Evolutionary conservation across 1,140 invertebrate species (phyloP).

Genomic region (Monochamus saltuarius): DNA sequence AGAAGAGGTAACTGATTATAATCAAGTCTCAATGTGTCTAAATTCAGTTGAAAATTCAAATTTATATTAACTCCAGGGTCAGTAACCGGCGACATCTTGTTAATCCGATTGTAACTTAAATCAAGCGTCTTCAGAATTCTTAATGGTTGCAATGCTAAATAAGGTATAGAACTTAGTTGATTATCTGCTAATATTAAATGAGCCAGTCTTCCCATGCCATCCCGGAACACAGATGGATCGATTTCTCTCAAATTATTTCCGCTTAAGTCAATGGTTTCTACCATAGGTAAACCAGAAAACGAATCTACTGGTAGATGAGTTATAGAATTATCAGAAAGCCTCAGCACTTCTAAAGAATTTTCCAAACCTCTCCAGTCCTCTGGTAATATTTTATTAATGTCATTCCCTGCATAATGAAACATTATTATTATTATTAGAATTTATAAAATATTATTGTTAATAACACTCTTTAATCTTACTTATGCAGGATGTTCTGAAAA

Average conservation of each 20-base stretch:
- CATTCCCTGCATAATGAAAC: slow-evolving; percentile 63
- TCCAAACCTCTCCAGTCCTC: slow-evolving; percentile 79
- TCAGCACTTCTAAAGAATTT: slow-evolving; percentile 70
- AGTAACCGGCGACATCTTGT: slow-evolving; percentile 58
- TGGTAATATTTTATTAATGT: slow-evolving; percentile 70
- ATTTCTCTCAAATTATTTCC: slow-evolving; percentile 77
- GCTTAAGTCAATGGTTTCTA: slow-evolving; percentile 74
- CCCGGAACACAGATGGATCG: slow-evolving; percentile 69
- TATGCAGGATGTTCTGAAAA: no score
- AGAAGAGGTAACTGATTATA: slow-evolving; percentile 76
- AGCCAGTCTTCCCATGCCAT: slow-evolving; percentile 72
- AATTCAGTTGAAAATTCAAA: slow-evolving; percentile 50
- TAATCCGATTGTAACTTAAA: slow-evolving; percentile 81
- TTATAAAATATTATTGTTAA: no score
- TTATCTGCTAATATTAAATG: slow-evolving; percentile 74
- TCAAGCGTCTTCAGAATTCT: slow-evolving; percentile 73
- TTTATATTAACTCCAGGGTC: slow-evolving; percentile 44
- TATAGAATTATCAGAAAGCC: slow-evolving; percentile 75
- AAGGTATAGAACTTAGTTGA: slow-evolving; percentile 78
- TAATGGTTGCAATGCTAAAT: slow-evolving; percentile 71
- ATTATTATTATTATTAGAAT: no score
- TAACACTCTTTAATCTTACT: no score
- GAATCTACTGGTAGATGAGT: slow-evolving; percentile 69
- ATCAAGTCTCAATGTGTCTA: slow-evolving; percentile 71
- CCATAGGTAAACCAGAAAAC: slow-evolving; percentile 67